Evolutionary conservation across 64 coral and sea anemone species (phyloP), one percentile per base, ranked within the genome.

Genomic region (Pachyseris speciosa): DNA sequence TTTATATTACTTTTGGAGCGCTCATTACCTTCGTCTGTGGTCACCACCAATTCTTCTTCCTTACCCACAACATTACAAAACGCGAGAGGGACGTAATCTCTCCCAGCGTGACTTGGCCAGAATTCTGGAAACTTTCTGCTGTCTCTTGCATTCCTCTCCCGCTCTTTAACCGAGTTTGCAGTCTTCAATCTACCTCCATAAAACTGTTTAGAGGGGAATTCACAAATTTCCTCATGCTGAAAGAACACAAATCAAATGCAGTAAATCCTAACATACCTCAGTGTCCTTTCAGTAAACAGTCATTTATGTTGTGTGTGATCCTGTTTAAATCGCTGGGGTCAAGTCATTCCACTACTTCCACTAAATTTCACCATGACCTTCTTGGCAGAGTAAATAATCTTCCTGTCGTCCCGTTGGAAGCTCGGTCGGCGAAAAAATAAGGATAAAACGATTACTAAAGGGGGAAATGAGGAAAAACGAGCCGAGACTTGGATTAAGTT

Each of bases 31-130:
- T 89, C 39, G 17, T 79, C 73, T 67, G 87, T 49, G 36, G 87
- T 79, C 24, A 89, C 87, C 0, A 78, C 28, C 41, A 89, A 20
- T 17, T 75, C 87, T 67, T 78, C 43, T 36, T 89, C 87, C 15
- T 89, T 40, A 20, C 87, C 87, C 2, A 66, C 84, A 63, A 93
- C 91, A 68, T 93, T 67, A 47, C 91, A 93, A 87, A 93, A 93
- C 61, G 67, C 91, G 28, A 93, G 59, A 11, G 48, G 57, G n/a
- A n/a, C n/a, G 0, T 78, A 45, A 45, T 29, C 8, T 37, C 4
- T 78, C 7, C 1, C 24, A 19, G n/a, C 24, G 27, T 64, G 60
- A 9, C 30, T 28, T 58, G 91, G 91, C 91, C 91, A 93, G 29
- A 93, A 93, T 9, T 80, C 1, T 7, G 80, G 10, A 37, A 81